Conservation (phyloP, 2,888 invertebrate species). For the Carpatolechia fugitivella region DNA sequence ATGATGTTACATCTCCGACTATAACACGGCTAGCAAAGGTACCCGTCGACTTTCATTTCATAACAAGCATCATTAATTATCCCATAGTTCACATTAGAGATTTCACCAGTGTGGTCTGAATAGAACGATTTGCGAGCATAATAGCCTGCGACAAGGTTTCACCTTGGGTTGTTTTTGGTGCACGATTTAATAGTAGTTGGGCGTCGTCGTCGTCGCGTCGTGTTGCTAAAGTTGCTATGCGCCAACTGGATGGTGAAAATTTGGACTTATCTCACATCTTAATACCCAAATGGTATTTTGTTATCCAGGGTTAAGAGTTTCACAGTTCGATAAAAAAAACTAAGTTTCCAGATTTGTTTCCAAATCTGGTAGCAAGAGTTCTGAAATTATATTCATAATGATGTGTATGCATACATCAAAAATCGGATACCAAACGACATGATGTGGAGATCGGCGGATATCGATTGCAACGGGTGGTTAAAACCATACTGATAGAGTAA, state of each 20-base stretch:
- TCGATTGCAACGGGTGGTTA: conserved; percentile 49
- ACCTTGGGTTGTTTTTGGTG: conserved; percentile 49
- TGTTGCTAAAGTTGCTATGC: too few species aligned
- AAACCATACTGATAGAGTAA: conserved; percentile 23
- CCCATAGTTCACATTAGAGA: conserved; percentile 4
- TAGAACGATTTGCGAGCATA: conserved; percentile 25
- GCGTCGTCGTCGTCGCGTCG: too few species aligned
- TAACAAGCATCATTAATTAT: conserved; percentile 15
- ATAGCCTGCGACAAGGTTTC: conserved; percentile 40
- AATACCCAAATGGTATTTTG: too few species aligned
- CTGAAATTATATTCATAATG: too few species aligned
- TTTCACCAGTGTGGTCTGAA: conserved; percentile 21
- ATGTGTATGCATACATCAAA: too few species aligned
- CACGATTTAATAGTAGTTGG: conserved; percentile 11
- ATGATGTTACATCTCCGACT: background rate
- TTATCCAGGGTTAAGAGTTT: too few species aligned
- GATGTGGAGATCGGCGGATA: conserved; percentile 61
- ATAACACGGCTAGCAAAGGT: background rate
- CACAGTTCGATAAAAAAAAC: background rate
- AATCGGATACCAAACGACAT: too few species aligned
- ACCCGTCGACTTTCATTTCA: conserved; percentile 8
- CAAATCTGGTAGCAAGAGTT: too few species aligned
- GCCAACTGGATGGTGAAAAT: background rate
- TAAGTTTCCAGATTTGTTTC: too few species aligned
- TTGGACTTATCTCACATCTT: too few species aligned